phyloP scores from a whole-genome alignment of 2,888 invertebrate species.

The Stomorhina lunata region DNA sequence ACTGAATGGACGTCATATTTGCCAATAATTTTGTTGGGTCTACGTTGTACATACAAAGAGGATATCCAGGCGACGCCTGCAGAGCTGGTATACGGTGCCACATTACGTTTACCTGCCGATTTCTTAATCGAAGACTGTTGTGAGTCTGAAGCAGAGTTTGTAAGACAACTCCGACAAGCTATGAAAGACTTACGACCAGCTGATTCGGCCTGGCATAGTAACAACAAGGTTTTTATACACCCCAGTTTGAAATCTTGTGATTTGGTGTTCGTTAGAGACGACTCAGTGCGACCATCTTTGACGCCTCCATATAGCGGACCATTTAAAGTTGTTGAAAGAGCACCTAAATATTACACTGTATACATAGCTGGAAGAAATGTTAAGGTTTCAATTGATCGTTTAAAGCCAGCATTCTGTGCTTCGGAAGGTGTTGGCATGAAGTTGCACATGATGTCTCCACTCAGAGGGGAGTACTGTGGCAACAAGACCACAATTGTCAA shows the following conservation, averaged over 20 bases:
- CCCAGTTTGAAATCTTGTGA: slow-evolving; percentile 8
- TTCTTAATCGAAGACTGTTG: neutral
- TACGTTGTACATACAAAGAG: slow-evolving; percentile 19
- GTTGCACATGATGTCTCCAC: neutral
- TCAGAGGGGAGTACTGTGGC: slow-evolving; percentile 9
- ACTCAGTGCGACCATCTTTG: slow-evolving; percentile 63
- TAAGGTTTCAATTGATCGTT: slow-evolving; percentile 15
- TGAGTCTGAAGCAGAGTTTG: neutral
- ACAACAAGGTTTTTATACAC: neutral
- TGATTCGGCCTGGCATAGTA: neutral
- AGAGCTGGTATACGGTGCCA: neutral
- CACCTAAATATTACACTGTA: slow-evolving; percentile 17
- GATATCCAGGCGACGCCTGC: neutral
- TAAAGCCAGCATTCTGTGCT: slow-evolving; percentile 14
- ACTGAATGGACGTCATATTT: slow-evolving; percentile 1
- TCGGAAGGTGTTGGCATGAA: neutral
- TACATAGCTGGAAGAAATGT: neutral
- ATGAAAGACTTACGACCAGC: neutral
- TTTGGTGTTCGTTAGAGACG: slow-evolving; percentile 65
- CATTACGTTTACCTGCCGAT: neutral
- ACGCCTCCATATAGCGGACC: slow-evolving; percentile 34
- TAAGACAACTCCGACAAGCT: neutral
- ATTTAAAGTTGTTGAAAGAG: slow-evolving; percentile 54
- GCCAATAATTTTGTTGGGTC: slow-evolving; percentile 11
- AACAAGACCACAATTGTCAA: too few relatives aligned